Conservation (phyloP, 2,113 vertebrate genomes). For the Zosterops japonicus region DNA sequence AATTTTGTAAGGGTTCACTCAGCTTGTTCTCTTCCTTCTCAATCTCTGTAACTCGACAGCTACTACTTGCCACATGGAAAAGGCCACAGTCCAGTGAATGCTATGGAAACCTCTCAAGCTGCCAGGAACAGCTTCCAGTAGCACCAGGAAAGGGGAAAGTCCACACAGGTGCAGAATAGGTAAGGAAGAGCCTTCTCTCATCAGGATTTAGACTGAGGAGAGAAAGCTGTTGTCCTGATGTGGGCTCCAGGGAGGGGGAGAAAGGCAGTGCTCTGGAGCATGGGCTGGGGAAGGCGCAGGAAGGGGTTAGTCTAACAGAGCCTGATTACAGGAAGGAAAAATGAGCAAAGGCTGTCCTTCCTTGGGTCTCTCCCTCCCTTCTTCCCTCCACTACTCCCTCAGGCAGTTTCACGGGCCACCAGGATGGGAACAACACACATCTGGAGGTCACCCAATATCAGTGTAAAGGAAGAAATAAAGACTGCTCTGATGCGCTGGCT, state of each 20-base stretch:
- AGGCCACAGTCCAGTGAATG: background rate
- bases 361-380: background rate
- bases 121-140: background rate
- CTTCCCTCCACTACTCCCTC: background rate
- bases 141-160: background rate
- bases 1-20: background rate
- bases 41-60: background rate
- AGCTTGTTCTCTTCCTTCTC: background rate
- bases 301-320: background rate
- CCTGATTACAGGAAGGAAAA: background rate
- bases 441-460: constrained; percentile 46
- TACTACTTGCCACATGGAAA: background rate
- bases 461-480: constrained; percentile 30
- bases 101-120: background rate
- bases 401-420: constrained; percentile 38
- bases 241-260: background rate
- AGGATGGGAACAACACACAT: constrained; percentile 13
- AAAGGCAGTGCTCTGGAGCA: background rate
- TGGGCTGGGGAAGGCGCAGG: background rate
- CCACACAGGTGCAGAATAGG: background rate
- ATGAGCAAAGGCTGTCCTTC: background rate
- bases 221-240: background rate
- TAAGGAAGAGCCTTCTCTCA: background rate
- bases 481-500: background rate
- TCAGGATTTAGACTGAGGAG: background rate